Conservation (phyloP, 2,797 vertebrate genomes). For the Sebastes minor region DNA sequence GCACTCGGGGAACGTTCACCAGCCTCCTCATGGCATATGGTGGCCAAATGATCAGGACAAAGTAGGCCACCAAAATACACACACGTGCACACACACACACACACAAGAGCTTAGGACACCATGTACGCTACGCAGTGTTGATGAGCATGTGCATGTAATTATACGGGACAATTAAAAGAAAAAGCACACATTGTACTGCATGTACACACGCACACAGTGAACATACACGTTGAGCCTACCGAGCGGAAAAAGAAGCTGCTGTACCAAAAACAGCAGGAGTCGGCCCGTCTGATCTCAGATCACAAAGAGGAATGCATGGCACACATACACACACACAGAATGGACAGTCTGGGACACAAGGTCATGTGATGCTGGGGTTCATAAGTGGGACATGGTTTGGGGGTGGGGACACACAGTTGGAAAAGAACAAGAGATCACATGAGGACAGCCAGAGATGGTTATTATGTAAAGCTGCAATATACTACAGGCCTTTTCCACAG, state of each 20-base stretch:
- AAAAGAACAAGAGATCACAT: conserved; percentile 32
- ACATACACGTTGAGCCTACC: conserved; percentile 2
- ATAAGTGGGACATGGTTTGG: conserved; percentile 44
- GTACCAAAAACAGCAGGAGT: conserved; percentile 53
- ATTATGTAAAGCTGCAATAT: conserved; percentile 9
- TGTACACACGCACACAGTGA: conserved; percentile 5
- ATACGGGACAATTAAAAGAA: conserved; percentile 34
- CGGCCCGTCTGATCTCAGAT: conserved; percentile 13
- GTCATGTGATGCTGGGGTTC: conserved; percentile 63
- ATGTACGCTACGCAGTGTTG: conserved; percentile 40
- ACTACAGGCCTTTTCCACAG: neutral
- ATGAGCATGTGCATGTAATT: conserved; percentile 56
- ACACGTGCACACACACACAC: neutral
- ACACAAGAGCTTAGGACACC: conserved; percentile 40
- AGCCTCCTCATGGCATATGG: conserved; percentile 60
- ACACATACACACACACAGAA: conserved; percentile 26
- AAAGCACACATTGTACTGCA: conserved; percentile 21
- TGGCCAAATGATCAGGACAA: conserved; percentile 61
- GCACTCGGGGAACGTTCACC: conserved; percentile 63
- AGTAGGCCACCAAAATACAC: conserved; percentile 52
- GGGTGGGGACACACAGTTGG: neutral
- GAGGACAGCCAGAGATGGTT: conserved; percentile 26
- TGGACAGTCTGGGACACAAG: conserved; percentile 52
- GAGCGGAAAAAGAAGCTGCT: conserved; percentile 22
- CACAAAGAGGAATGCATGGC: conserved; percentile 38